phyloP scores from a whole-genome alignment of 2,797 vertebrate genomes.

The Tarsius wallacei region DNA sequence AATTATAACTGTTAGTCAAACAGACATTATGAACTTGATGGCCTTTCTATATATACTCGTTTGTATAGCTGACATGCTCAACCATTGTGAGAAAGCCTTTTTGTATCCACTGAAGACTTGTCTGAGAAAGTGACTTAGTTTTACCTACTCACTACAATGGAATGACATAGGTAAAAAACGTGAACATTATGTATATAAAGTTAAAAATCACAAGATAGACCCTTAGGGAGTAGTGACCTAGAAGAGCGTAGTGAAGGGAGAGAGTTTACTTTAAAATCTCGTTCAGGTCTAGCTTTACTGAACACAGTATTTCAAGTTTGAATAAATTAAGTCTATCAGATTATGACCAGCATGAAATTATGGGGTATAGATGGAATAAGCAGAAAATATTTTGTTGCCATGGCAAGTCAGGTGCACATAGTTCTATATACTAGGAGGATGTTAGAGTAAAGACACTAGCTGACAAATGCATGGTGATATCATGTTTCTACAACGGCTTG shows the following conservation, averaged over 20 bases:
- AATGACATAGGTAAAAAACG: neutral
- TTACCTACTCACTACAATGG: neutral
- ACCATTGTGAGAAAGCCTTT: neutral
- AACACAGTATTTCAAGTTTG: constrained; percentile 1
- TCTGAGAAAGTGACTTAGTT: neutral
- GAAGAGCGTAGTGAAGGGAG: neutral
- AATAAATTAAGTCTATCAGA: neutral
- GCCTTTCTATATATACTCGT: neutral
- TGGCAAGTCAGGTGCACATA: neutral
- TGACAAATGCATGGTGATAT: neutral
- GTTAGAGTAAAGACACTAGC: neutral
- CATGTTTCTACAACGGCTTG: neutral
- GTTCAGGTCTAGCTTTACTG: neutral
- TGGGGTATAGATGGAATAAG: neutral
- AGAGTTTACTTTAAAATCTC: constrained; percentile 16
- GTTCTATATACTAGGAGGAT: neutral
- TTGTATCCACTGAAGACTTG: neutral
- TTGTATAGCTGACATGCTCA: neutral
- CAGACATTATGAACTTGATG: neutral
- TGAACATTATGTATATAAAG: neutral
- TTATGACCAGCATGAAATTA: neutral
- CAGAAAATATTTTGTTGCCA: neutral
- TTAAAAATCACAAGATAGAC: neutral
- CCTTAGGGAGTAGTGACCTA: neutral
- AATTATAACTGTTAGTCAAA: neutral